Base-by-base conservation (phyloP, 1,140 invertebrate genomes). In the Platyura marginata region DNA sequence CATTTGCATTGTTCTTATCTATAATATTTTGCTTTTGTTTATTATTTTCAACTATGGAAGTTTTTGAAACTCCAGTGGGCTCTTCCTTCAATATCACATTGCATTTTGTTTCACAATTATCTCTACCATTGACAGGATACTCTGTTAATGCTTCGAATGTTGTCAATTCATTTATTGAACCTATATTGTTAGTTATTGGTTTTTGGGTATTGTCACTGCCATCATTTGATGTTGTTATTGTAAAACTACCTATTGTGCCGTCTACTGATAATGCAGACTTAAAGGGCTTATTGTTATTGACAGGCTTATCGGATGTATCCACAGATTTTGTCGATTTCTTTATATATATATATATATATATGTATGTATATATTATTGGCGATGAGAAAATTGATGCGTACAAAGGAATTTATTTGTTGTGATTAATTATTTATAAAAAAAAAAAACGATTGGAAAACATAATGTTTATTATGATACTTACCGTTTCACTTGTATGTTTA, bases 401-500 rank as follows among this genome's bases (percentile, higher is more conserved):
- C n/a, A n/a, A n/a, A n/a, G n/a, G n/a, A 38, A 38, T 10, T 38
- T 19, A 38, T 38, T 38, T 16, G 18, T 8, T 18, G 8, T 38
- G 8, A 38, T 38, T 38, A 18, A 38, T 8, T 11, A 10, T 38
- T 38, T 16, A 41, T 49, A 8, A 37, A 49, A 51, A 51, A 49
- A 51, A 47, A 45, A 53, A 42, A 46, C 49, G 46, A 54, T 53
- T 46, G 47, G 44, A 48, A 48, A 43, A 46, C 40, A 37, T 40
- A 41, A 37, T 42, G 41, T 39, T 22, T 22, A 20, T 20, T 40
- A 19, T 36, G 43, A 48, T 60, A 57, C 57, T 58, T 60, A 60
- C 57, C 46, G 57, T 55, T 57, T 60, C 57, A 44, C 50, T 47
- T 41, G 59, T 51, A 50, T 60, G 58, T 47, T 60, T 58, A 61